These are phyloP conservation scores for Platysternon megacephalum DNA, from an alignment of 2,113 vertebrate genomes.

Conservation along the genomic window DNA sequence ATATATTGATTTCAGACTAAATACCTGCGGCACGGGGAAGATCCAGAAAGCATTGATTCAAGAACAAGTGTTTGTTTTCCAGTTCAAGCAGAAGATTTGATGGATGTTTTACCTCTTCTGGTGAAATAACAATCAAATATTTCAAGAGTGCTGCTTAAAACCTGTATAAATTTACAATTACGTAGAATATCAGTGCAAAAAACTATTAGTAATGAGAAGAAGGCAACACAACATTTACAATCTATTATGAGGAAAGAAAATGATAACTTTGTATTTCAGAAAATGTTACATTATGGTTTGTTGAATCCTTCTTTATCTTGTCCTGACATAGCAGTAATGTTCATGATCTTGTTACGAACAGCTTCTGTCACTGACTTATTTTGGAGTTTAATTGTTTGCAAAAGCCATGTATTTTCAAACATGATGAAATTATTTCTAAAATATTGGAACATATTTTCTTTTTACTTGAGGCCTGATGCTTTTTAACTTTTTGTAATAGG, in stretches of 20 bases:
- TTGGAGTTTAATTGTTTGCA: not conserved
- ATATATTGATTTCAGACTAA: not conserved
- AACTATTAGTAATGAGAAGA: not conserved
- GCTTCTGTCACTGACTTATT: not conserved
- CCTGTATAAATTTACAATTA: not conserved
- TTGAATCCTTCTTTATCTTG: not conserved
- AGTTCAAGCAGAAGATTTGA: not conserved
- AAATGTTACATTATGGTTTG: not conserved
- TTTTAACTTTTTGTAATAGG: not conserved
- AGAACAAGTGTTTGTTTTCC: not conserved
- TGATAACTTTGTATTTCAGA: rapidly evolving
- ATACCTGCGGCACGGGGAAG: not conserved
- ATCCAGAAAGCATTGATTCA: not conserved
- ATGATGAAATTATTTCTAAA: not conserved
- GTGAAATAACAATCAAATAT: not conserved
- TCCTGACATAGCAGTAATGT: not conserved
- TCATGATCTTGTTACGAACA: not conserved
- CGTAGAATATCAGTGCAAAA: not conserved
- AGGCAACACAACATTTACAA: not conserved
- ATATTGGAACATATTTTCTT: not conserved
- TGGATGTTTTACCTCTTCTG: not conserved
- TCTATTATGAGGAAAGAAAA: not conserved
- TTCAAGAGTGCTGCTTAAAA: not conserved
- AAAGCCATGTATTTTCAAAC: not conserved
- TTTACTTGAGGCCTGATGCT: not conserved